These are phyloP conservation scores for Spodoptera littoralis DNA, from an alignment of 2,888 invertebrate genomes.

Conservation along the genomic window DNA sequence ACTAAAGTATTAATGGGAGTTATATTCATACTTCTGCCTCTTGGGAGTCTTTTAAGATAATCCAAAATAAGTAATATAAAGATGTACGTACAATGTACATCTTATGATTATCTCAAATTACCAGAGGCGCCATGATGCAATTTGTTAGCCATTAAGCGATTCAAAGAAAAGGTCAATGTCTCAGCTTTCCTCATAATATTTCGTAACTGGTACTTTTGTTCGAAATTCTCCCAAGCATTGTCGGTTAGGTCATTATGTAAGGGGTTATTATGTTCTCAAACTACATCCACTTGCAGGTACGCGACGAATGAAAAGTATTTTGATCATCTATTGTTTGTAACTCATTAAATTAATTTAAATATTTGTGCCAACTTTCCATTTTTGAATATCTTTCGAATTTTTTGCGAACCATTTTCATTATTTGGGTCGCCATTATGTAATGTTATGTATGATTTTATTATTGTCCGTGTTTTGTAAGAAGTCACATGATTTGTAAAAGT, in stretches of 20 bases:
- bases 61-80: no score
- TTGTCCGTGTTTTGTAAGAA: no score
- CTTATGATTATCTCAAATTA: not conserved
- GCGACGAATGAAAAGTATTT: constrained; percentile 42
- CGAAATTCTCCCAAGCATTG: constrained; percentile 57
- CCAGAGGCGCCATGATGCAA: constrained; percentile 25
- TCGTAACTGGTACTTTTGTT: constrained; percentile 51
- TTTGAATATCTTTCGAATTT: constrained; percentile 22
- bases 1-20: no score
- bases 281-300: constrained; percentile 40
- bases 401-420: constrained; percentile 2
- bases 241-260: constrained; percentile 51
- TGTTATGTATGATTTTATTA: not conserved
- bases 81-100: not conserved
- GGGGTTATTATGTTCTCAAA: constrained; percentile 44
- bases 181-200: constrained; percentile 58
- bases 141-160: constrained; percentile 28
- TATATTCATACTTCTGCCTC: no score
- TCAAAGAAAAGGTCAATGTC: constrained; percentile 60
- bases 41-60: no score
- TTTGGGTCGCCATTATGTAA: not conserved
- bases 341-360: constrained; percentile 35
- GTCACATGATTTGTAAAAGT: no score
- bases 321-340: constrained; percentile 47
- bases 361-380: constrained; percentile 46